Evolutionary conservation across 2,888 invertebrate genomes (phyloP).

Genomic region (Carabus problematicus): DNA sequence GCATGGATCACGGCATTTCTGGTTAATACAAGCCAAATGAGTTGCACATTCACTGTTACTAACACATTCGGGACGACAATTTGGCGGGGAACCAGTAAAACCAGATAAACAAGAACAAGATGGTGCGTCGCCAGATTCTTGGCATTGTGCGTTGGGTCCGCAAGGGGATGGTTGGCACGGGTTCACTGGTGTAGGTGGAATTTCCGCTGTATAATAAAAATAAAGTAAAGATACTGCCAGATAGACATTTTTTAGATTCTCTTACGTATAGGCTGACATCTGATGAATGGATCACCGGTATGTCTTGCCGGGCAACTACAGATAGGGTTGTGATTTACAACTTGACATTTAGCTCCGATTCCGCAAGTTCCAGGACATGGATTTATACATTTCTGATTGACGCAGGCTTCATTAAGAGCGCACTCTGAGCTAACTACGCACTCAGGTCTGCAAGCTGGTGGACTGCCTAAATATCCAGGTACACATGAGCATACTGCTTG

Average conservation of each 20-base stretch:
- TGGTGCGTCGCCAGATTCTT: slow-evolving; percentile 60
- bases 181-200: slow-evolving; percentile 53
- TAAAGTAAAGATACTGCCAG: neutral
- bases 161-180: slow-evolving; percentile 61
- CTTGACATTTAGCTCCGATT: slow-evolving; percentile 72
- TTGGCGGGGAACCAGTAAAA: slow-evolving; percentile 60
- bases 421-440: slow-evolving; percentile 76
- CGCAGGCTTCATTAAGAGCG: slow-evolving; percentile 64
- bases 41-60: slow-evolving; percentile 74
- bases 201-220: slow-evolving; percentile 9
- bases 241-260: neutral
- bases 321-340: slow-evolving; percentile 76
- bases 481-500: slow-evolving; percentile 76
- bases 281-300: slow-evolving; percentile 71
- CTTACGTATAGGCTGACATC: slow-evolving; percentile 66
- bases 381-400: slow-evolving; percentile 64
- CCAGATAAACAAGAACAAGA: slow-evolving; percentile 63
- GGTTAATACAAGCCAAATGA: slow-evolving; percentile 74
- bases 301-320: slow-evolving; percentile 70
- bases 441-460: slow-evolving; percentile 74
- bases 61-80: slow-evolving; percentile 72
- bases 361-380: slow-evolving; percentile 73
- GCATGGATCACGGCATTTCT: slow-evolving; percentile 79
- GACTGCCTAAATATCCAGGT: slow-evolving; percentile 68
- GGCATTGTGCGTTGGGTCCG: slow-evolving; percentile 61